Evolutionary conservation across 2,888 invertebrate species (phyloP).

Genomic region (Cepaea hortensis): DNA sequence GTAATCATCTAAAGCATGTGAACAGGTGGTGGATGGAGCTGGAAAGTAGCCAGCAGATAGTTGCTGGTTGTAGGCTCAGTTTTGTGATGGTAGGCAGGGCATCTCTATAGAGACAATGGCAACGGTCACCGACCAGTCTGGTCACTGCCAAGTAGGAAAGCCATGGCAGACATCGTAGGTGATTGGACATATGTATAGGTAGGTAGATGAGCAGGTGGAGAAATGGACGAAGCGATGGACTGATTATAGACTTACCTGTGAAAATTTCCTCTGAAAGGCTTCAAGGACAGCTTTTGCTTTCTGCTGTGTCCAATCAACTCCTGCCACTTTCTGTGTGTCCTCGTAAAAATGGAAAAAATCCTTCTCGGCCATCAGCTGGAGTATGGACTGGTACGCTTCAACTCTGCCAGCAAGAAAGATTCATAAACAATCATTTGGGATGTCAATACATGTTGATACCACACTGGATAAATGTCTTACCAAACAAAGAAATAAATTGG

Average conservation of each 20-base stretch:
- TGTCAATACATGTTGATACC: not conserved
- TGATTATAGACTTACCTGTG: slow-evolving; percentile 75
- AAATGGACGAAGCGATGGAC: too few species aligned
- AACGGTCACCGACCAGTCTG: too few species aligned
- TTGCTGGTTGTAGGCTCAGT: too few species aligned
- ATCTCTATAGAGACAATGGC: too few species aligned
- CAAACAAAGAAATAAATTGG: too few species aligned
- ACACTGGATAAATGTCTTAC: too few species aligned
- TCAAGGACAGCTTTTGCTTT: slow-evolving; percentile 92
- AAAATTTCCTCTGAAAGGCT: slow-evolving; percentile 91
- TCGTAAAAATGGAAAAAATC: slow-evolving; percentile 91
- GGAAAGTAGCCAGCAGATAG: too few species aligned
- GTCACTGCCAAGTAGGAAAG: too few species aligned
- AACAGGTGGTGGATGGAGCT: not conserved
- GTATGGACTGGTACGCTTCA: slow-evolving; percentile 94
- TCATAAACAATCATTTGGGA: not conserved
- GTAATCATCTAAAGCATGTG: not conserved
- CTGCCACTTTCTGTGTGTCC: slow-evolving; percentile 88
- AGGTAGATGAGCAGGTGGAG: too few species aligned
- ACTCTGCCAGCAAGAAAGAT: slow-evolving; percentile 79
- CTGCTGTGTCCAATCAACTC: slow-evolving; percentile 93
- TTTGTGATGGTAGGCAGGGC: too few species aligned
- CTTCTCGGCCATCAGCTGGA: slow-evolving; percentile 95
- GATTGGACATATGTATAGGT: too few species aligned
- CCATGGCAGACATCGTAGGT: too few species aligned